A percentile compares a stretch with the other conserved stretches of the same genome.
Conservation (phyloP, 2,113 vertebrate species). For the Pterocles burchelli region DNA sequence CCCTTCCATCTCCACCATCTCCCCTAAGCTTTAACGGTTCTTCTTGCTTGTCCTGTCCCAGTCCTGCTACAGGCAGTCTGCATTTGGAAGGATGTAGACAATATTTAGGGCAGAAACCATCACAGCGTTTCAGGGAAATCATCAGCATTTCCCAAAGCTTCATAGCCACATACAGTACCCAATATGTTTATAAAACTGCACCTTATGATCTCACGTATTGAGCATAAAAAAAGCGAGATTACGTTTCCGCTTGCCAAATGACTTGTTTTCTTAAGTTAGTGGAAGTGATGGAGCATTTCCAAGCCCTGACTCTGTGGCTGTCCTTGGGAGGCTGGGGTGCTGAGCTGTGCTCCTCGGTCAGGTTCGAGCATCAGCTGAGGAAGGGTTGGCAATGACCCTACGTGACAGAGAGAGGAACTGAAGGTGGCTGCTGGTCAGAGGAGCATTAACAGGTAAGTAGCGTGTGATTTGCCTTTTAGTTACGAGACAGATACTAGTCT, state of each 20-base stretch:
- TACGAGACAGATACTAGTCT: not conserved
- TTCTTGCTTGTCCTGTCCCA: not conserved
- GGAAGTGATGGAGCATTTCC: not conserved
- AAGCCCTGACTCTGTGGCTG: not conserved
- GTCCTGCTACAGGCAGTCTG: not conserved
- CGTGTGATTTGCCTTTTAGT: not conserved
- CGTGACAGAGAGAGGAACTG: not conserved
- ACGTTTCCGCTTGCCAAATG: not conserved
- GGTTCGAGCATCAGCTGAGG: not conserved
- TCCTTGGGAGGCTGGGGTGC: not conserved
- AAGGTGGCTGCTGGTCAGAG: not conserved
- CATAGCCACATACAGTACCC: fast-evolving
- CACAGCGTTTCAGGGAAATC: not conserved
- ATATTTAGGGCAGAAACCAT: not conserved
- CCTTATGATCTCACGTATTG: not conserved
- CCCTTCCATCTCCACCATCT: too few relatives aligned
- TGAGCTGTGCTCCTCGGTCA: not conserved
- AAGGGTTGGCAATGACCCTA: not conserved
- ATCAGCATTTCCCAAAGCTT: not conserved
- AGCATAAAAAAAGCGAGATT: not conserved
- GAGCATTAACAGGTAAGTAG: not conserved
- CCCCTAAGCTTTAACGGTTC: not conserved
- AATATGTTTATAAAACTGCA: not conserved
- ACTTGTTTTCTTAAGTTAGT: not conserved
- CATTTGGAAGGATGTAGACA: not conserved